These are phyloP conservation scores for Troilus luridus DNA, from an alignment of 2,888 invertebrate genomes.

Conservation along the genomic window DNA sequence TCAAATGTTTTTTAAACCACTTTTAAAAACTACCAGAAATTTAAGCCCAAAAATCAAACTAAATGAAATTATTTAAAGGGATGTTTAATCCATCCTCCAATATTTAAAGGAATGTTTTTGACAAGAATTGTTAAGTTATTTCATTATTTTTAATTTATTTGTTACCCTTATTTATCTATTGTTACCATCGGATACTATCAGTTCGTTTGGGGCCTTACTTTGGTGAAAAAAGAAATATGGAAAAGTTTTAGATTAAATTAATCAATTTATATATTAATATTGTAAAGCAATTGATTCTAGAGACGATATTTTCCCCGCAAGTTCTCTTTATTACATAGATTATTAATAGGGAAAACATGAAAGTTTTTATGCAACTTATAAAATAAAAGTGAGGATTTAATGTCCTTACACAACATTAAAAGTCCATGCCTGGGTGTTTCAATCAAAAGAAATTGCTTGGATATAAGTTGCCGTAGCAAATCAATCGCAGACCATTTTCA, in stretches of 20 bases:
- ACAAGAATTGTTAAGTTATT: no score
- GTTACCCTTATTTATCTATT: no score
- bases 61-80: no score
- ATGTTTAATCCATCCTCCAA: no score
- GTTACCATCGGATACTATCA: not conserved
- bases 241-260: not conserved
- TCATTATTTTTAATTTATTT: no score
- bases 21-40: no score
- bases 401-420: not conserved
- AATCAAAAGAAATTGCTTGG: not conserved
- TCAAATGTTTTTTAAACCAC: no score
- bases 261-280: not conserved
- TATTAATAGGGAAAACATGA: conserved; percentile 14
- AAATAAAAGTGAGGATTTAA: not conserved
- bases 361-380: not conserved
- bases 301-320: not conserved
- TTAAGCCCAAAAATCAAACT: no score
- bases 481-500: conserved; percentile 5
- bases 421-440: not conserved
- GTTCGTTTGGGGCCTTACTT: not conserved
- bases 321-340: not conserved
- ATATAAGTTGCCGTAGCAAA: not conserved
- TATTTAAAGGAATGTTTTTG: no score
- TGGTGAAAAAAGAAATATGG: not conserved
- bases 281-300: not conserved